Evolutionary conservation across 2,888 invertebrate genomes (phyloP), one percentile per base, ranked within the genome.

Genomic region (Nycteola revayana): DNA sequence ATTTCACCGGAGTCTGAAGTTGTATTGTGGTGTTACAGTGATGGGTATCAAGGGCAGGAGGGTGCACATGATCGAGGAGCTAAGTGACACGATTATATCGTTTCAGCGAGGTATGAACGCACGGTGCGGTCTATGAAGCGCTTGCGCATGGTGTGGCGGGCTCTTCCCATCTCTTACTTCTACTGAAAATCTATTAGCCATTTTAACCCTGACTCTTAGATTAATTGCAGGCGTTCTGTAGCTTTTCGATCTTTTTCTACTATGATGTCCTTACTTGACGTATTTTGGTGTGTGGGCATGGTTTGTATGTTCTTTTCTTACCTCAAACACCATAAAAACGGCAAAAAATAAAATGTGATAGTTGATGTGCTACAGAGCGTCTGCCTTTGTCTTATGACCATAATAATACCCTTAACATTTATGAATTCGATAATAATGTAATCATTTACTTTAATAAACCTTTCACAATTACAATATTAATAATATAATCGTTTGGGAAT

Each of bases 21-120:
- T 74, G 62, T 78, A 46, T 83, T 85, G 72, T 87, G 87, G 84
- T 89, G 86, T 90, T 91, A 70, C 92, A 98, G 98, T 98, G 92
- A 98, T 98, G 98, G 98, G 98, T 92, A 97, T 98, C 93, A 97
- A 97, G 91, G 98, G 98, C 84, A 93, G 98, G 78, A 93, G 98
- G 86, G 97, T 98, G 89, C 98, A 98, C 92, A 96, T 98, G 94
- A 98, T 98, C 89, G 98, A 98, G 92, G 97, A 98, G 91, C 93
- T 98, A 90, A 97, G 97, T 91, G 97, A 97, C 91, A 98, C 98
- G 81, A 96, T 98, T 88, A 98, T 98, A 91, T 98, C 98, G 86
- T 98, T 98, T 93, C 98, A 98, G 93, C 94, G 97, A 97, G 97
- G 97, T 97, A 96, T 93, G 92, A 83, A 74, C 60, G 77, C 83